Evolutionary conservation across 2,113 vertebrate genomes (phyloP).

Genomic region (Callipepla squamata): DNA sequence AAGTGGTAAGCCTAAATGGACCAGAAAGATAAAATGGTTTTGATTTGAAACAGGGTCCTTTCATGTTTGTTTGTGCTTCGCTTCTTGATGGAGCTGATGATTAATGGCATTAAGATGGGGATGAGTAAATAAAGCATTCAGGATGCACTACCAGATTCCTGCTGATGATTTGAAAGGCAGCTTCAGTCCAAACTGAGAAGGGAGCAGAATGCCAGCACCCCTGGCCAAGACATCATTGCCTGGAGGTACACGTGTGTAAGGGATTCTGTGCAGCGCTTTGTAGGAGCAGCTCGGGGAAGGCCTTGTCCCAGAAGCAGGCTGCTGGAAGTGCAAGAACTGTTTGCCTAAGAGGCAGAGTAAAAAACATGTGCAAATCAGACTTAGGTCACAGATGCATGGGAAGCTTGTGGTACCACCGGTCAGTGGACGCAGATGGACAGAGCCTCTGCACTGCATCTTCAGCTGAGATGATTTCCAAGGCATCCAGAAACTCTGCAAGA

Average conservation of each 20-base stretch:
- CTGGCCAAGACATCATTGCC: background rate
- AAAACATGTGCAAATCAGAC: background rate
- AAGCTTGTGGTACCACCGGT: background rate
- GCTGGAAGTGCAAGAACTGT: background rate
- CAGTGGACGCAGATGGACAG: background rate
- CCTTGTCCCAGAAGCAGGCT: background rate
- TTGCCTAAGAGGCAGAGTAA: background rate
- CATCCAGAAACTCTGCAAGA: background rate
- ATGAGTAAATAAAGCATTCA: background rate
- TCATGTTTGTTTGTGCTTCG: background rate
- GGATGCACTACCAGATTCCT: background rate
- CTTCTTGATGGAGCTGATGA: background rate
- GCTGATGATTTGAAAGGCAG: background rate
- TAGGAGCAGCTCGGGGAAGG: background rate
- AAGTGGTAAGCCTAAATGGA: background rate
- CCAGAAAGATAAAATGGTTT: background rate
- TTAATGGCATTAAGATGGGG: background rate
- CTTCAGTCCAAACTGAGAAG: background rate
- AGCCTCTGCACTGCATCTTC: background rate
- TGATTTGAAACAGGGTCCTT: background rate
- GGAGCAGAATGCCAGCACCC: background rate
- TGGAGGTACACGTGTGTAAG: fast-evolving
- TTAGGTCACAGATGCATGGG: background rate
- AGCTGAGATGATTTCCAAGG: background rate
- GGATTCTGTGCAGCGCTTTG: fast-evolving